These are phyloP conservation scores for Notodonta ziczac DNA, from an alignment of 2,888 invertebrate genomes.

Conservation along the genomic window DNA sequence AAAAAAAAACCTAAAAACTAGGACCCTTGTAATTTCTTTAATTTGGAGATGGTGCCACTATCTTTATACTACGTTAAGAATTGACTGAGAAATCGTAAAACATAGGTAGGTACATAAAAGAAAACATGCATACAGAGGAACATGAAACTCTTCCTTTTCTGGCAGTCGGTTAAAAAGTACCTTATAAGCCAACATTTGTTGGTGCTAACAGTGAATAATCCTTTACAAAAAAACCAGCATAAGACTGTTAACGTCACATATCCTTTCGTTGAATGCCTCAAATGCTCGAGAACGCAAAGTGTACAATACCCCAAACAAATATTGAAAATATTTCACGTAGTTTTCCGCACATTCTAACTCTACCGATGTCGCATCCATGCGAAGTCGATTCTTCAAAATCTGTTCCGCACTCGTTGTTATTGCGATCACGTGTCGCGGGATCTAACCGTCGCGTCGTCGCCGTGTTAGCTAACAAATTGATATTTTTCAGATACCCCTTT, in stretches of 20 bases:
- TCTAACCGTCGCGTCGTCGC: conserved; percentile 44
- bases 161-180: too few species aligned
- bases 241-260: not conserved
- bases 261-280: not conserved
- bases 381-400: conserved; percentile 49
- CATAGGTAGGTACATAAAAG: too few species aligned
- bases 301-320: conserved; percentile 8
- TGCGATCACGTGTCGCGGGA: conserved; percentile 53
- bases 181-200: not conserved
- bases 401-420: conserved; percentile 45
- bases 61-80: too few species aligned
- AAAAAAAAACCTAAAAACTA: too few species aligned
- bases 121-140: too few species aligned
- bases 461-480: conserved; percentile 66
- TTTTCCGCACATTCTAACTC: conserved; percentile 23
- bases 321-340: conserved; percentile 21
- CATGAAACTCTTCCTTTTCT: too few species aligned
- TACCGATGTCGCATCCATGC: conserved; percentile 42
- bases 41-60: too few species aligned
- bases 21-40: too few species aligned
- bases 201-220: not conserved
- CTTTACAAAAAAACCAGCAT: not conserved
- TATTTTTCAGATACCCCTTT: conserved; percentile 63
- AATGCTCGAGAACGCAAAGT: not conserved
- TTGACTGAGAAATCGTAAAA: too few species aligned